Percentiles rank a stretch among this genome's conserved stretches.
Evolutionary conservation across 1,140 invertebrate genomes (phyloP).

Genomic region (Gonioctena quinquepunctata): DNA sequence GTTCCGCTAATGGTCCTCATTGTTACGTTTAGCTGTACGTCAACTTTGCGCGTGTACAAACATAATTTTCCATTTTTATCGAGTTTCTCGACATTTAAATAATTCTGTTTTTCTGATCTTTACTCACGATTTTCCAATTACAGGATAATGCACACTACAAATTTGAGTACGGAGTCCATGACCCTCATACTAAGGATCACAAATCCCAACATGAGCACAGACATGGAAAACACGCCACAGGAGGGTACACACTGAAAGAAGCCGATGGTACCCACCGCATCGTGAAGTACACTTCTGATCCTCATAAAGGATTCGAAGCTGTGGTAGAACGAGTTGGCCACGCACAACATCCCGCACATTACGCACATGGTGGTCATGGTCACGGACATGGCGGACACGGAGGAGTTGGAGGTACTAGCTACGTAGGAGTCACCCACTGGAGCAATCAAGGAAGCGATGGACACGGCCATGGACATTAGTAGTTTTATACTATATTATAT

Average conservation of each 20-base stretch:
- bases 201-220: conserved; percentile 58
- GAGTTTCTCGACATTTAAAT: no score
- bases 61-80: no score
- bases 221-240: conserved; percentile 56
- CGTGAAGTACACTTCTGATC: conserved; percentile 56
- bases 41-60: no score
- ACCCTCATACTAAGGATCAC: conserved; percentile 57
- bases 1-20: no score
- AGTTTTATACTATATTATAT: no score
- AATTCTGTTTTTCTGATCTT: not conserved
- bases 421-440: conserved; percentile 32
- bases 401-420: conserved; percentile 14
- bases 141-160: conserved; percentile 48
- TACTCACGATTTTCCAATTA: not conserved
- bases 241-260: conserved; percentile 56
- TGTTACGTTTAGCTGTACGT: no score
- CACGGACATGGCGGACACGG: conserved; percentile 12
- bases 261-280: conserved; percentile 56
- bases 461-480: not conserved
- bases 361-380: not conserved
- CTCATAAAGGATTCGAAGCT: conserved; percentile 51
- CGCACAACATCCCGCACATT: not conserved
- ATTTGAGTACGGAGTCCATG: conserved; percentile 58
- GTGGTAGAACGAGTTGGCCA: conserved; percentile 28
- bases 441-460: conserved; percentile 9